Conservation (phyloP, 2,888 invertebrate species). For the Drosophila acutilabella region DNA sequence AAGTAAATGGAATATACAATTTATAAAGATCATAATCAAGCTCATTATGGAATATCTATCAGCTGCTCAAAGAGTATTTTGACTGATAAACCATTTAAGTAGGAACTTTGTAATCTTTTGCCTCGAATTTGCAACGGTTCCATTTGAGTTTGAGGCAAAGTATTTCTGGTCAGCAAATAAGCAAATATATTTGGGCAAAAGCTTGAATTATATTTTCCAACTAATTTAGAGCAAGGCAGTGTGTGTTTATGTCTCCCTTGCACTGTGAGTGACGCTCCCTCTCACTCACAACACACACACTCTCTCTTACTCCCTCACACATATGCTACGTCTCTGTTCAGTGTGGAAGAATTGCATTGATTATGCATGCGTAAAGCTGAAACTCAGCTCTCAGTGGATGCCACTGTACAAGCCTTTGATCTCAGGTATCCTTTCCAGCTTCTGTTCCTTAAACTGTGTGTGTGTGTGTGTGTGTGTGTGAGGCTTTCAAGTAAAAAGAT, state of each 20-base stretch:
- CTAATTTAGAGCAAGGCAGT: conserved; percentile 59
- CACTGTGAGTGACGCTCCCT: conserved; percentile 13
- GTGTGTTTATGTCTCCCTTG: conserved; percentile 11
- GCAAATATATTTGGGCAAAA: conserved; percentile 47
- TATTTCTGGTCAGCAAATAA: conserved; percentile 25
- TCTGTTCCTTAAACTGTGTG: neutral
- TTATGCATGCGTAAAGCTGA: conserved; percentile 77
- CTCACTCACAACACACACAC: neutral
- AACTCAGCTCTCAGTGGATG: conserved; percentile 51
- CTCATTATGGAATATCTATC: too few relatives aligned
- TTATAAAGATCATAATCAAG: too few relatives aligned
- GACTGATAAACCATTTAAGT: neutral
- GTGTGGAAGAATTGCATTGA: conserved; percentile 73
- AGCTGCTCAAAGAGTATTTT: neutral
- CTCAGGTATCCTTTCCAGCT: conserved; percentile 44
- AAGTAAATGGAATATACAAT: too few relatives aligned
- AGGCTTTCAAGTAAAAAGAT: conserved; percentile 76
- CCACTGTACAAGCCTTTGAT: conserved; percentile 52
- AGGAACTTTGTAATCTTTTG: neutral
- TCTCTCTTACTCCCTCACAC: conserved; percentile 4
- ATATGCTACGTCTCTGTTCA: conserved; percentile 9
- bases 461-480: conserved; percentile 33
- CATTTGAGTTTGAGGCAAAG: conserved; percentile 3
- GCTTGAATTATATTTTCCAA: conserved; percentile 69
- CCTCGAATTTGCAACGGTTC: conserved; percentile 14